Evolutionary conservation across 1,140 invertebrate genomes (phyloP).

Genomic region (Sminthurinus signatus): DNA sequence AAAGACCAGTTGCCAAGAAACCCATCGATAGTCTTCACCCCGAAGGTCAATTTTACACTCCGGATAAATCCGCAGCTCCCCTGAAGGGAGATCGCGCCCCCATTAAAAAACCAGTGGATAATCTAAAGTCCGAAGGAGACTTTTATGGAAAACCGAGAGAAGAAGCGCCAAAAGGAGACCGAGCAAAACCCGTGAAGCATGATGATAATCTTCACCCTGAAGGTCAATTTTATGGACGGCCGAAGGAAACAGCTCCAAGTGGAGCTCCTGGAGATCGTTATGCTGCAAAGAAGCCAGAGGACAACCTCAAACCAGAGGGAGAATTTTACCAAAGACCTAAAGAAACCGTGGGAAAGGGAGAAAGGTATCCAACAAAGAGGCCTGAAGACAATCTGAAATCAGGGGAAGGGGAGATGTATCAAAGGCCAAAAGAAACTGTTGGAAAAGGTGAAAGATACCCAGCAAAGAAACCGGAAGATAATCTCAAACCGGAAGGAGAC

Average conservation of each 20-base stretch:
- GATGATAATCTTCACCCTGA: constrained; percentile 53
- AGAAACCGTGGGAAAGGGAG: constrained; percentile 37
- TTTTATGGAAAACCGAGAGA: constrained; percentile 38
- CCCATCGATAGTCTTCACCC: constrained; percentile 28
- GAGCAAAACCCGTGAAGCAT: constrained; percentile 43
- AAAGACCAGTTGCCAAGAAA: constrained; percentile 48
- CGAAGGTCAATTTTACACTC: constrained; percentile 48
- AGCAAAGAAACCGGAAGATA: constrained; percentile 54
- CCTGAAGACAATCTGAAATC: constrained; percentile 52
- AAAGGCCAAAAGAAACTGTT: constrained; percentile 12
- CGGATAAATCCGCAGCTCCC: constrained; percentile 11
- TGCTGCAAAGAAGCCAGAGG: constrained; percentile 41
- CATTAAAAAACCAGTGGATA: constrained; percentile 53
- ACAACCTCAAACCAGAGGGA: constrained; percentile 51
- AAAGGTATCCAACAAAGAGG: constrained; percentile 47
- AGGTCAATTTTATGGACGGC: constrained; percentile 52
- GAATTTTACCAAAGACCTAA: constrained; percentile 45
- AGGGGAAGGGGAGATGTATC: constrained; percentile 30
- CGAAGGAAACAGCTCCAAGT: constrained; percentile 23
- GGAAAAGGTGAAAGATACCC: constrained; percentile 38
- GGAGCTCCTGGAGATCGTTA: constrained; percentile 46
- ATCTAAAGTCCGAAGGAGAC: constrained; percentile 45
- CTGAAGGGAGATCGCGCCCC: constrained; percentile 46
- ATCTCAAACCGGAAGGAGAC: constrained; percentile 48
- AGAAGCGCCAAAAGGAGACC: constrained; percentile 44